Percentiles rank a stretch among this genome's conserved stretches.
Conservation (phyloP, 1,140 invertebrate genomes). For the Babylonia areolata region DNA sequence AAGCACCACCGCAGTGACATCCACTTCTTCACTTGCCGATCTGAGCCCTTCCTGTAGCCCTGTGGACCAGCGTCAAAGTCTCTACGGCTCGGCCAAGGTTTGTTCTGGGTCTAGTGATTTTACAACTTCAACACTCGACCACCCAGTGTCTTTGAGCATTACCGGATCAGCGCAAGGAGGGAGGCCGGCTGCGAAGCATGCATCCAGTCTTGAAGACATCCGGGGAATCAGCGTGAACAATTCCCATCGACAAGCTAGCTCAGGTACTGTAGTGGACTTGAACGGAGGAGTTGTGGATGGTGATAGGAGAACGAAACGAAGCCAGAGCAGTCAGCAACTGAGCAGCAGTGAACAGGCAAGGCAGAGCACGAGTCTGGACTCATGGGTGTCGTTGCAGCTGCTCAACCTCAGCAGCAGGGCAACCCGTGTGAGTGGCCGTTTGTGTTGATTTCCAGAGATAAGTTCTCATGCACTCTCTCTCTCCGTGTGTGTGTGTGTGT, state of each 20-base stretch:
- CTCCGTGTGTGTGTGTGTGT: conserved; percentile 14
- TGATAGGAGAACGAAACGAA: no score
- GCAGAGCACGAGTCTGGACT: not conserved
- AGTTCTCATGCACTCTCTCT: not conserved
- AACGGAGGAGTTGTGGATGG: no score
- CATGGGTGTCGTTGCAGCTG: not conserved
- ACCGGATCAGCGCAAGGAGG: not conserved
- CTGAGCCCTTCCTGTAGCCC: not conserved
- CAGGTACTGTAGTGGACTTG: not conserved
- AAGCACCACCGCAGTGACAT: not conserved
- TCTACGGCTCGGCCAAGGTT: not conserved
- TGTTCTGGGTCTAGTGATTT: not conserved
- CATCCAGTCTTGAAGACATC: not conserved
- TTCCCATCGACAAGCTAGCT: not conserved
- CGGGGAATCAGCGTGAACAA: not conserved
- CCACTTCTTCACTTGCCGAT: not conserved
- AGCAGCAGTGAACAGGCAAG: not conserved
- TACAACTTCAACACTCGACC: not conserved
- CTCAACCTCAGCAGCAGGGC: conserved; percentile 21
- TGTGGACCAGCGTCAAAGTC: not conserved
- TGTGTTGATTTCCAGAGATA: not conserved
- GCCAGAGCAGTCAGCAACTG: not conserved
- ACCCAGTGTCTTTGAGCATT: not conserved
- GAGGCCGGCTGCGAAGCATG: not conserved
- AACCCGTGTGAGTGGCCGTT: not conserved